phyloP scores from a whole-genome alignment of 1,140 invertebrate species.

The Ruditapes philippinarum region DNA sequence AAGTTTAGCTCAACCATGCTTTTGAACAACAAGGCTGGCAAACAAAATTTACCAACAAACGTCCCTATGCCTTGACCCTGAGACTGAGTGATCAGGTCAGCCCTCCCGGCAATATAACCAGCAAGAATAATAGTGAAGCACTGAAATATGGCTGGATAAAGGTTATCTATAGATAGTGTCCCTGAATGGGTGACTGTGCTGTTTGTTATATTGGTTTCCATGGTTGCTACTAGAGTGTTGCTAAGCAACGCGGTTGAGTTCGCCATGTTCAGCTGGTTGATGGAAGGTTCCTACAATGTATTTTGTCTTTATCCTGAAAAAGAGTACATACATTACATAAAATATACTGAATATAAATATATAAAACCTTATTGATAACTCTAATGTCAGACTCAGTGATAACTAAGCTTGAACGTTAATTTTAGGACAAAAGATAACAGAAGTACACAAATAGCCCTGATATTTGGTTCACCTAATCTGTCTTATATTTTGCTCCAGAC shows the following conservation, averaged over 20 bases:
- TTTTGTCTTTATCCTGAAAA: too few species aligned
- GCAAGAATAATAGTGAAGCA: conserved; percentile 97
- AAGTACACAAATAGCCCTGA: too few species aligned
- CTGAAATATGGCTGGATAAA: conserved; percentile 96
- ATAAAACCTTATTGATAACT: too few species aligned
- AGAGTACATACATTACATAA: too few species aligned
- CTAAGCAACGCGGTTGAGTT: neutral
- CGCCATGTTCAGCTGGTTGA: neutral
- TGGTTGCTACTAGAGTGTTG: neutral
- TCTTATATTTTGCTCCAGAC: too few species aligned
- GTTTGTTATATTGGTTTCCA: neutral
- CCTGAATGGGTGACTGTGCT: neutral
- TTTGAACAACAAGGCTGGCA: conserved; percentile 97
- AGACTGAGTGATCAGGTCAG: conserved; percentile 92
- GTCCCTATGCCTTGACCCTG: conserved; percentile 97
- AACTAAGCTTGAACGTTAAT: too few species aligned
- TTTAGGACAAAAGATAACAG: too few species aligned
- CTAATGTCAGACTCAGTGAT: too few species aligned
- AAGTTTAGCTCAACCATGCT: conserved; percentile 96
- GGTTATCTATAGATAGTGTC: conserved; percentile 89
- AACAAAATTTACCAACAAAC: conserved; percentile 97
- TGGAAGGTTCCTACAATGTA: too few species aligned
- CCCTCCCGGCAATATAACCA: conserved; percentile 96
- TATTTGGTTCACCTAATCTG: too few species aligned
- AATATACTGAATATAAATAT: too few species aligned